Conservation (phyloP, 2,113 vertebrate genomes). For the Sturnira hondurensis region DNA sequence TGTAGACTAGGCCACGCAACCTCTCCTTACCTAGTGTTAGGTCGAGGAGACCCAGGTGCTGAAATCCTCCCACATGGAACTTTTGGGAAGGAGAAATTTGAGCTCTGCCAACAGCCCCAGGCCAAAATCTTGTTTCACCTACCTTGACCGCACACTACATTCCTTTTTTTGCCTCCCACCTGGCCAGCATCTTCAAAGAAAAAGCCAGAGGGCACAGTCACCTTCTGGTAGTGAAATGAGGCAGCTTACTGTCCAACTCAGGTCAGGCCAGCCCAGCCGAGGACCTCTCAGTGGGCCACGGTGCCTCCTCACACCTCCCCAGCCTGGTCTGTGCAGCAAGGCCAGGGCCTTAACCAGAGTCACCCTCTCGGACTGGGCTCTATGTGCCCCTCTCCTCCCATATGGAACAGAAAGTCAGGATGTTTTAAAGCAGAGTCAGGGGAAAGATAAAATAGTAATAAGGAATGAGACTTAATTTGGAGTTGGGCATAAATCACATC, state of each 20-base stretch:
- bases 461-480: neutral
- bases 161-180: neutral
- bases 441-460: neutral
- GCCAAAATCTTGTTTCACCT: neutral
- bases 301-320: neutral
- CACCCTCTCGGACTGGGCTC: neutral
- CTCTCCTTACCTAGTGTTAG: neutral
- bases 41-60: neutral
- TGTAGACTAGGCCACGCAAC: neutral
- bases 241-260: neutral
- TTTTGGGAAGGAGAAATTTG: neutral
- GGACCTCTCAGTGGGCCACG: neutral
- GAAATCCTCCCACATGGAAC: neutral
- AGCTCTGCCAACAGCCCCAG: neutral
- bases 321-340: constrained; percentile 32
- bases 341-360: constrained; percentile 73
- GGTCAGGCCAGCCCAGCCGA: neutral
- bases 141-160: neutral
- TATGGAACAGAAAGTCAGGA: constrained; percentile 65
- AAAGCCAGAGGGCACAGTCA: neutral
- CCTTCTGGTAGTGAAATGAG: constrained; percentile 28
- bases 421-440: constrained; percentile 57
- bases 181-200: neutral
- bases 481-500: neutral
- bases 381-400: neutral